Base-by-base conservation (phyloP, 2,797 vertebrate genomes). In the Fistularia tabacaria region DNA sequence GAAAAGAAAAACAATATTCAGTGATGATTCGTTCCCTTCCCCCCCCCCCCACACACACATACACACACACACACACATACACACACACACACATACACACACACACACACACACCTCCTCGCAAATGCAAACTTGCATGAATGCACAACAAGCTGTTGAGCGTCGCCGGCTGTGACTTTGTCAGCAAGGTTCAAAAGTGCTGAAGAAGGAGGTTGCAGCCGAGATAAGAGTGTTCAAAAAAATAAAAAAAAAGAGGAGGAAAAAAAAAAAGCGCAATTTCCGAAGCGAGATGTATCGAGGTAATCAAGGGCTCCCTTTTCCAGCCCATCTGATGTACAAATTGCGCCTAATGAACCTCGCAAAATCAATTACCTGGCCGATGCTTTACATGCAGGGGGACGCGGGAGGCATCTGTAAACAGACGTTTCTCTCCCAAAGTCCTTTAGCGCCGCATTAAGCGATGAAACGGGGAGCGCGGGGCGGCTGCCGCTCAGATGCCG, bases 221-320 rank as follows among this genome's bases (percentile, higher is more conserved):
- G 57, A 80, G 79, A 85, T 80, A 77, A 82, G 68, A 64, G 77
- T 64, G 66, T 25, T 25, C 25, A 25, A 25, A 25, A 25, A 25
- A 25, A 25, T 25, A 71, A 11, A 11, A 65, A 81, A 78, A 79
- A 81, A 47, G 63, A 84, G 78, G 77, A 78, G 66, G 63, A 77
- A 62, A 64, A 69, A 70, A 67, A 61, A 79, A 80, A 86, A 71
- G 69, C 5, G 25, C 64, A 73, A 80, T 86, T 86, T 84, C 75
- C 64, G 48, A 82, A 88, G 44, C 85, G 80, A 79, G 85, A 45
- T 8, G 87, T 83, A 86, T 86, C 82, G 77, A 82, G 83, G 82
- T 86, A 88, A 90, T 89, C 82, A 89, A 87, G 82, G 85, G 84
- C 84, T 87, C 89, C 89, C 79, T 86, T 89, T 90, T 90, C 82